These are phyloP conservation scores for Onychostruthus taczanowskii DNA, from an alignment of 2,113 vertebrate species.

Conservation along the genomic window DNA sequence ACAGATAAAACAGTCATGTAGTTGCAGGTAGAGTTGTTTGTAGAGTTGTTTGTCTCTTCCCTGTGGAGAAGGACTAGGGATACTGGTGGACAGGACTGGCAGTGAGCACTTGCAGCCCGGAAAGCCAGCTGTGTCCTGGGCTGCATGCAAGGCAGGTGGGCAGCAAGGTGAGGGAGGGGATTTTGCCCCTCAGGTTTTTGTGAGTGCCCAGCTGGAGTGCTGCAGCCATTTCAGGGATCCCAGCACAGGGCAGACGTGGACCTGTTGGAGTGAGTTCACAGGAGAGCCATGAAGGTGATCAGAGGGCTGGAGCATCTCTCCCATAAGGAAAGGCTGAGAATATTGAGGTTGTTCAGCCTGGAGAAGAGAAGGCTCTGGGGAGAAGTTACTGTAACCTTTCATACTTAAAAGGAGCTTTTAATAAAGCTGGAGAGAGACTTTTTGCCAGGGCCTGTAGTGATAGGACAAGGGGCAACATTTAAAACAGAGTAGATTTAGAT, in stretches of 20 bases:
- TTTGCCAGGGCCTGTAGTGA: neutral
- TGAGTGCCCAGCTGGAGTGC: neutral
- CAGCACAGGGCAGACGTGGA: neutral
- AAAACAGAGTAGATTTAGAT: neutral
- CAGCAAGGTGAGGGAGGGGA: neutral
- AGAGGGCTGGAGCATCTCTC: neutral
- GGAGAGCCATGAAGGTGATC: neutral
- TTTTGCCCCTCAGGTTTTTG: neutral
- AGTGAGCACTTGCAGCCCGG: neutral
- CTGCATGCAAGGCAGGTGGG: neutral
- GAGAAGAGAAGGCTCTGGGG: neutral
- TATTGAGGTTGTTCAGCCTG: neutral
- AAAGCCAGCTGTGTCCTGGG: neutral
- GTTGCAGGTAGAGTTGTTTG: neutral
- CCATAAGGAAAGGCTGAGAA: neutral
- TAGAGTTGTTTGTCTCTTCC: neutral
- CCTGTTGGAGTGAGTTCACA: neutral
- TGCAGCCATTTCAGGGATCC: neutral
- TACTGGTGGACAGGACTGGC: neutral
- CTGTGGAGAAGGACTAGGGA: rapidly evolving
- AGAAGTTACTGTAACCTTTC: neutral
- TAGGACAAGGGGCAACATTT: neutral
- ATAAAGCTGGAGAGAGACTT: neutral
- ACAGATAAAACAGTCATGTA: neutral
- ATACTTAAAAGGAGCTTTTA: neutral